Percentiles rank a stretch among this genome's conserved stretches.
These are phyloP conservation scores for Acromyrmex heyeri DNA, from an alignment of 1,140 invertebrate species.

Conservation along the genomic window DNA sequence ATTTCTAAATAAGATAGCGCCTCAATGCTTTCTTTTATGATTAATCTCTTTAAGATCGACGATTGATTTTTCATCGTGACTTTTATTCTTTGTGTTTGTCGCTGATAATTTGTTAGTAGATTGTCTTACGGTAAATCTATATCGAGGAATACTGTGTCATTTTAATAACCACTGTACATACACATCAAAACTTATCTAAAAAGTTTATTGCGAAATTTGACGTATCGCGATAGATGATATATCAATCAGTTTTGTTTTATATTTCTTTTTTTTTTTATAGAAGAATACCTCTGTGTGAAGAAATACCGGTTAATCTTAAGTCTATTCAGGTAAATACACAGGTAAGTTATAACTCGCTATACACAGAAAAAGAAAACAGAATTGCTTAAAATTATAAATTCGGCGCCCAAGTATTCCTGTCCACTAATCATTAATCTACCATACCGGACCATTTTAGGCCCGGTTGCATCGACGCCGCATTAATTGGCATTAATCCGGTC, in stretches of 20 bases:
- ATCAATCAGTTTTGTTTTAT: conserved; percentile 3
- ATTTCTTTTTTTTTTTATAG: not conserved
- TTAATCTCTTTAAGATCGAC: not conserved
- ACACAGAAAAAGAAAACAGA: conserved; percentile 45
- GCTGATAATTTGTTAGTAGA: conserved; percentile 3
- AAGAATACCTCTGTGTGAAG: conserved; percentile 41
- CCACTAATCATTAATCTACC: conserved; percentile 26
- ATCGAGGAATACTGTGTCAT: not conserved
- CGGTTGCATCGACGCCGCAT: conserved; percentile 26
- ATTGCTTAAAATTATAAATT: conserved; percentile 33
- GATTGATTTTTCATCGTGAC: not conserved
- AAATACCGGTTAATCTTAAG: conserved; percentile 35
- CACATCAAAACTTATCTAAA: conserved; percentile 21
- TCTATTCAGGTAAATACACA: conserved; percentile 44
- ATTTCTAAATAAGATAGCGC: not conserved
- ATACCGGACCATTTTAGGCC: not conserved
- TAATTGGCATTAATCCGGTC: not conserved
- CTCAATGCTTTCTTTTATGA: not conserved
- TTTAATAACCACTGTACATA: conserved; percentile 31
- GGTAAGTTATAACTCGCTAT: conserved; percentile 44
- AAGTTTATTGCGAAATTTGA: conserved; percentile 41
- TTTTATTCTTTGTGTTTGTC: not conserved
- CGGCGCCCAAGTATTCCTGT: conserved; percentile 6
- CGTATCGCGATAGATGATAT: conserved; percentile 14
- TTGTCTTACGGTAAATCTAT: conserved; percentile 44